Percentiles rank a stretch among this genome's conserved stretches.
These are phyloP conservation scores for Drosophila mojavensis DNA, from an alignment of 1,140 invertebrate species.

Conservation along the genomic window DNA sequence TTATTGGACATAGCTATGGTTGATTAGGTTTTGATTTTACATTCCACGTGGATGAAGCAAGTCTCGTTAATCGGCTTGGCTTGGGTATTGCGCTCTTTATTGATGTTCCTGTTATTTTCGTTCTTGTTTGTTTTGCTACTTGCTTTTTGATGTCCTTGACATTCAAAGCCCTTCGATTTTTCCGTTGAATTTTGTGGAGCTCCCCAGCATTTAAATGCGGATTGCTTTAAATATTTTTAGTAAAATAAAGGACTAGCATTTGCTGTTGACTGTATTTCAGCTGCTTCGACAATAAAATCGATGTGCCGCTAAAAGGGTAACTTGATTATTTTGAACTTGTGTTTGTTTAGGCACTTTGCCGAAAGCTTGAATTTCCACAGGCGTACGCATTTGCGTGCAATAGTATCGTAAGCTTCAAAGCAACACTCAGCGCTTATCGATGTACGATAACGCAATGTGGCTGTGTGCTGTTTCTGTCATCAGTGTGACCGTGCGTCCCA, in stretches of 20 bases:
- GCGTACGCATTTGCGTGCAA: neutral
- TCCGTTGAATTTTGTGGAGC: constrained; percentile 30
- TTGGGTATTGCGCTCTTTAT: neutral
- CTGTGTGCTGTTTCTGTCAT: neutral
- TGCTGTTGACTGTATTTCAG: constrained; percentile 20
- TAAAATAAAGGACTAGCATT: constrained; percentile 18
- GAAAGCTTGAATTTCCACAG: constrained; percentile 20
- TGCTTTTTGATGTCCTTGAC: constrained; percentile 66
- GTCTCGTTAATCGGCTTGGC: neutral
- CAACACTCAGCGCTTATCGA: constrained; percentile 14
- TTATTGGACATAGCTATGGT: constrained; percentile 34
- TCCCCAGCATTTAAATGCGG: neutral
- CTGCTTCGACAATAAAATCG: constrained; percentile 5
- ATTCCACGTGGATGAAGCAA: constrained; percentile 5
- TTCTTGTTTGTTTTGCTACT: constrained; percentile 35
- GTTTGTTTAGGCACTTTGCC: constrained; percentile 24
- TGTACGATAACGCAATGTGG: constrained; percentile 4
- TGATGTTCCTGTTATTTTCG: constrained; percentile 30
- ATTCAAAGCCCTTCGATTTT: constrained; percentile 73
- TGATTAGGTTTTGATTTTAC: constrained; percentile 7
- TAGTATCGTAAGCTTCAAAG: neutral
- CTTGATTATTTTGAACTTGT: constrained; percentile 38
- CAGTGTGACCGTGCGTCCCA: constrained; percentile 19
- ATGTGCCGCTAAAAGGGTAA: constrained; percentile 22
- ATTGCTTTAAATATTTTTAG: constrained; percentile 7